phyloP scores from a whole-genome alignment of 2,797 vertebrate species.

The Arnoldichthys spilopterus region DNA sequence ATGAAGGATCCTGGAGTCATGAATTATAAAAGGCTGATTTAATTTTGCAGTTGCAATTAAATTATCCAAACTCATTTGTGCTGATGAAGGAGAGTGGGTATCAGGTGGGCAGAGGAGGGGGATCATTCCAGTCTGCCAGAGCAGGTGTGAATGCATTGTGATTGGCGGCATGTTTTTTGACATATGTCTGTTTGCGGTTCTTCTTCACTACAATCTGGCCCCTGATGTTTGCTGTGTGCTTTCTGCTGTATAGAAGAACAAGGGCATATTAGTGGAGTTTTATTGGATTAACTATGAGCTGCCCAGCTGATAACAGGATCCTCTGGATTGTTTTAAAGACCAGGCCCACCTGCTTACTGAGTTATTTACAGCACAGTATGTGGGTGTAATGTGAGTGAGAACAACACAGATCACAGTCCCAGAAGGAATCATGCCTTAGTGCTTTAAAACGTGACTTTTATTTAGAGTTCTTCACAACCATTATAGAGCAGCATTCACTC shows the following conservation, averaged over 20 bases:
- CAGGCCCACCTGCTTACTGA: conserved; percentile 50
- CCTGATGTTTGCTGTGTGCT: conserved; percentile 64
- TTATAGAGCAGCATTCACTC: too few relatives aligned
- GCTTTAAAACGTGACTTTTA: background rate
- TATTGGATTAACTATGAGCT: conserved; percentile 54
- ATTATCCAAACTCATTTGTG: conserved; percentile 56
- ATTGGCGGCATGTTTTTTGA: conserved; percentile 73
- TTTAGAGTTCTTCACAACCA: conserved; percentile 10
- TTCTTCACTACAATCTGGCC: conserved; percentile 67
- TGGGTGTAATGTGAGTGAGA: conserved; percentile 32
- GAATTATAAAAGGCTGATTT: conserved; percentile 55
- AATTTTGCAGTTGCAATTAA: conserved; percentile 53
- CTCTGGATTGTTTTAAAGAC: conserved; percentile 48
- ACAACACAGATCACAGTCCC: conserved; percentile 8
- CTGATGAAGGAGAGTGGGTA: conserved; percentile 60
- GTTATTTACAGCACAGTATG: conserved; percentile 28
- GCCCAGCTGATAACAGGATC: conserved; percentile 40
- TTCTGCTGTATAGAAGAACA: conserved; percentile 58
- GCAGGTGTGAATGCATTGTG: conserved; percentile 71
- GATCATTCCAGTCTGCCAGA: conserved; percentile 71
- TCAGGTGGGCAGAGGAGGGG: conserved; percentile 76
- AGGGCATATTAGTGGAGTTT: conserved; percentile 52
- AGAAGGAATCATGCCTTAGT: background rate
- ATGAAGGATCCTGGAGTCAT: conserved; percentile 44
- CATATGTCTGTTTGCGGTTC: conserved; percentile 75